A percentile compares a stretch with the other conserved stretches of the same genome.
These are phyloP conservation scores for Andrena hattorfiana DNA, from an alignment of 2,888 invertebrate species.

Conservation along the genomic window DNA sequence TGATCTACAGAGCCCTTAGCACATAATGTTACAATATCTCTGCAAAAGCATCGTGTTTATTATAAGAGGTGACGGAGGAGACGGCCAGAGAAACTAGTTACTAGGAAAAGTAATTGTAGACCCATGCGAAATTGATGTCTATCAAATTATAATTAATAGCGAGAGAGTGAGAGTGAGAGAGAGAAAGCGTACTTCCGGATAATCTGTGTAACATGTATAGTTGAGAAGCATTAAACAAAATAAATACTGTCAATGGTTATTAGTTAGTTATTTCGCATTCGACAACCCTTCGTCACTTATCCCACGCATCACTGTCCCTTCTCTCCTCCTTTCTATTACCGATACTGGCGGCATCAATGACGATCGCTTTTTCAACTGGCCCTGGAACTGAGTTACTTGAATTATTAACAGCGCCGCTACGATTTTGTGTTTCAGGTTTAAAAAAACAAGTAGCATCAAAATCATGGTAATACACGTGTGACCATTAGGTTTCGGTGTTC, in stretches of 20 bases:
- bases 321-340: conserved; percentile 65
- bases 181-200: conserved; percentile 66
- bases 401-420: conserved; percentile 77
- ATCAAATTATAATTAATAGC: conserved; percentile 64
- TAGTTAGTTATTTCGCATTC: conserved; percentile 82
- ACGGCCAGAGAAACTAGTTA: conserved; percentile 49
- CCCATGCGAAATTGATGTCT: conserved; percentile 68
- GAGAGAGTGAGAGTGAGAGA: conserved; percentile 73
- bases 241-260: conserved; percentile 83
- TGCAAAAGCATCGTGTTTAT: conserved; percentile 55
- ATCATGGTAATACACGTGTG: conserved; percentile 83
- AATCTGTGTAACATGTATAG: conserved; percentile 80
- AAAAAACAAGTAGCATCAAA: conserved; percentile 82
- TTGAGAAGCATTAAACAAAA: conserved; percentile 78
- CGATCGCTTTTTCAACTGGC: conserved; percentile 52
- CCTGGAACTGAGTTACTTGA: conserved; percentile 45
- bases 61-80: conserved; percentile 66
- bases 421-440: conserved; percentile 85
- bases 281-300: conserved; percentile 72
- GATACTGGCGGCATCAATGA: conserved; percentile 59
- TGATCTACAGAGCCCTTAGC: conserved; percentile 61
- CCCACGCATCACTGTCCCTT: conserved; percentile 69
- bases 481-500: conserved; percentile 70
- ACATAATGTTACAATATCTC: conserved; percentile 54
- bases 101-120: conserved; percentile 61